Percentiles rank a stretch among this genome's conserved stretches.
These are phyloP conservation scores for Villa cingulata DNA, from an alignment of 2,888 invertebrate species.

Conservation along the genomic window DNA sequence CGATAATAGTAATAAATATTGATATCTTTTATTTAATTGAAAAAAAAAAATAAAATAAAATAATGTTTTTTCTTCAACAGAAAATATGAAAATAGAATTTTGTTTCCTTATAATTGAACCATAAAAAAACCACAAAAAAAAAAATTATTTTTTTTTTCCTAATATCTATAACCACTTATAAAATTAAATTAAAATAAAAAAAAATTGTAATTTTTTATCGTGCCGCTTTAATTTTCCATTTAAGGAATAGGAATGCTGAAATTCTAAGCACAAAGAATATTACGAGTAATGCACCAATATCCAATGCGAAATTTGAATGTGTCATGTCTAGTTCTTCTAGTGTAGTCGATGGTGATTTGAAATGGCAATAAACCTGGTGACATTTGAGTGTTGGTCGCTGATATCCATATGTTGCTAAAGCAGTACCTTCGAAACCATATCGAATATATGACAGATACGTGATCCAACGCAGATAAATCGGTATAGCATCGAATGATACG, in stretches of 20 bases:
- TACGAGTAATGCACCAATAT: slow-evolving; percentile 62
- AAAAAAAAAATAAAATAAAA: not conserved
- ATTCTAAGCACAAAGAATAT: slow-evolving; percentile 70
- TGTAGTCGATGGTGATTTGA: slow-evolving; percentile 67
- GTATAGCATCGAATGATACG: slow-evolving; percentile 92
- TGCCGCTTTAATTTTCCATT: slow-evolving; percentile 72
- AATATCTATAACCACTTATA: not conserved
- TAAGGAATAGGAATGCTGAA: slow-evolving; percentile 70
- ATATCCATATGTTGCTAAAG: slow-evolving; percentile 82
- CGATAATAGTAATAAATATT: too few species aligned
- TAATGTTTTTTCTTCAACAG: too few species aligned
- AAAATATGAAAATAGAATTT: too few species aligned
- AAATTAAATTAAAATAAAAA: not conserved
- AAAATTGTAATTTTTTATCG: slow-evolving; percentile 44
- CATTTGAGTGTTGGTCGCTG: slow-evolving; percentile 69
- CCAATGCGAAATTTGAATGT: slow-evolving; percentile 63
- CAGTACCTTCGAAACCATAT: slow-evolving; percentile 91
- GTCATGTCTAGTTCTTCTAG: slow-evolving; percentile 77
- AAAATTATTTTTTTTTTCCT: not conserved
- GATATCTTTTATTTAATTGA: too few species aligned
- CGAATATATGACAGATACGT: slow-evolving; percentile 89
- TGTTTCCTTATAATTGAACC: not conserved
- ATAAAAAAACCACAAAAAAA: not conserved
- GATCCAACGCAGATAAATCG: slow-evolving; percentile 87
- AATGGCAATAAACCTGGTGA: slow-evolving; percentile 71